Conservation (phyloP, 2,797 vertebrate species). For the Xiphorhynchus erythropygius region DNA sequence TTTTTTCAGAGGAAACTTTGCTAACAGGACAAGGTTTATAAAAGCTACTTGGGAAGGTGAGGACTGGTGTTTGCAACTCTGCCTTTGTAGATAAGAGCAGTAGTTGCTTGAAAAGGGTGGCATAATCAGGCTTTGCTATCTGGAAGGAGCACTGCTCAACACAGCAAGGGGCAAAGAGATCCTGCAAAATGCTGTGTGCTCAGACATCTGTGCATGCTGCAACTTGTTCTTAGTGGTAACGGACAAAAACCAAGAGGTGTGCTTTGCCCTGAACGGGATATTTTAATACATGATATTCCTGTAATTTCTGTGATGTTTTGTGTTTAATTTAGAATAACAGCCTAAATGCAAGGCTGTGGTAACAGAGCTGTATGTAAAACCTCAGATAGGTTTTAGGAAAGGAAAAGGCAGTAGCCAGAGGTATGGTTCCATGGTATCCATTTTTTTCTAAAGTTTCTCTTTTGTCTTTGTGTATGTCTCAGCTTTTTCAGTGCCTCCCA, state of each 20-base stretch:
- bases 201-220: neutral
- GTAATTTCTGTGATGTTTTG: neutral
- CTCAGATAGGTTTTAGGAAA: neutral
- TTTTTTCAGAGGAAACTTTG: neutral
- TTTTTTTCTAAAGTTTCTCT: neutral
- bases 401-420: neutral
- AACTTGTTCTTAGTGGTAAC: neutral
- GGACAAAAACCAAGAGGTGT: neutral
- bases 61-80: neutral
- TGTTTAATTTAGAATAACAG: neutral
- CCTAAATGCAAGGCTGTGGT: neutral
- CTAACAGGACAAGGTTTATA: neutral
- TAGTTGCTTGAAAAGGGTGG: neutral
- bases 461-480: neutral
- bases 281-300: neutral
- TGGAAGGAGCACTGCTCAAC: neutral
- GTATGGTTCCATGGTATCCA: neutral
- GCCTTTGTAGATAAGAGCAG: neutral
- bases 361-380: neutral
- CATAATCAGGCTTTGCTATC: neutral
- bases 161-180: neutral
- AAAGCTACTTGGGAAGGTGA: neutral
- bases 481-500: neutral
- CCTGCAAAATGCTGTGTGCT: neutral
- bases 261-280: neutral